Conservation (phyloP, 2,797 vertebrate species). For the Macropus fuliginosus region DNA sequence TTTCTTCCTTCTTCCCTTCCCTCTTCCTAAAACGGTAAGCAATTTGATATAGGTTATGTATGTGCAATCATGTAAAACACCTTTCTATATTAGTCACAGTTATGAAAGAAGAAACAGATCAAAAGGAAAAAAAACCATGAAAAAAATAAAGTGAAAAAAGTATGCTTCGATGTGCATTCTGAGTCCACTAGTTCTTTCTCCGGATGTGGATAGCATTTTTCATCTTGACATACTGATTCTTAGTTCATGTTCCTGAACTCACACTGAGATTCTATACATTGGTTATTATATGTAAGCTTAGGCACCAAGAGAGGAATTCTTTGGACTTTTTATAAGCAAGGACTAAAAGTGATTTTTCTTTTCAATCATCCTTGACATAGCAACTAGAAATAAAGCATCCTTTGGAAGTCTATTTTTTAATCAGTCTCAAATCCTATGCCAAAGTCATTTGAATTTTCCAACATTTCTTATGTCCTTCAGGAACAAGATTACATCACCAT, state of each 20-base stretch:
- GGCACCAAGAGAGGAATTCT: conserved; percentile 34
- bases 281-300: conserved; percentile 15
- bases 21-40: not conserved
- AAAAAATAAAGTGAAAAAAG: not conserved
- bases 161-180: not conserved
- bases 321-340: not conserved
- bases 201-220: not conserved
- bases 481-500: conserved; percentile 17
- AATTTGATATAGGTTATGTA: not conserved
- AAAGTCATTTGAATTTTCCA: conserved; percentile 50
- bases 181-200: not conserved
- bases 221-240: conserved; percentile 4
- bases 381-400: conserved; percentile 22
- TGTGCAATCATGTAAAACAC: not conserved
- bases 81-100: not conserved
- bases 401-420: conserved; percentile 49
- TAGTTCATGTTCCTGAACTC: conserved; percentile 3
- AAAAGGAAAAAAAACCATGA: not conserved
- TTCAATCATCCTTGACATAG: conserved; percentile 18
- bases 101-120: not conserved
- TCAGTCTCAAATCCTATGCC: conserved; percentile 30
- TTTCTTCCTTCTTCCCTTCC: not conserved
- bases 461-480: conserved; percentile 15
- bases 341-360: conserved; percentile 25
- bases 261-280: not conserved